Evolutionary conservation across 1,140 invertebrate species (phyloP), one percentile per base, ranked within the genome.

Genomic region (Scaptomyza hsui): DNA sequence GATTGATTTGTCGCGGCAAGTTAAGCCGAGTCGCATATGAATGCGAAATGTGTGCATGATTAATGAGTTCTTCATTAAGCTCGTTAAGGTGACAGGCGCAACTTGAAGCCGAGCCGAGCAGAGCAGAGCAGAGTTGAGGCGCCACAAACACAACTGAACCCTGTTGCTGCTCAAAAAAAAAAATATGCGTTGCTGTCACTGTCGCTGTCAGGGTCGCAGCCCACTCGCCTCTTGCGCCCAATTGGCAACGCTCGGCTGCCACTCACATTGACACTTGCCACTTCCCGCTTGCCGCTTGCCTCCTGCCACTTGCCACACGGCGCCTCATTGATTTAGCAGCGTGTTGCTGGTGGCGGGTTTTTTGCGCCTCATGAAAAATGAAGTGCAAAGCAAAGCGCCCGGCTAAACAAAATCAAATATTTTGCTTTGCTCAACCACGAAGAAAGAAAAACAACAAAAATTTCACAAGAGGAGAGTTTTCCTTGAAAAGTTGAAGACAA

Each of bases 51-150:
- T 75, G 78, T 68, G 78, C 82, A 86, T 86, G 82, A 86, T 86
- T 86, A 86, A 86, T 86, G 82, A 86, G 83, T 88, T 82, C 62
- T 86, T 86, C 82, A 86, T 86, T 86, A 86, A 86, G 82, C 82
- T 82, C 64, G 82, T 86, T 86, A 86, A 82, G 82, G 82, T 88
- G 82, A 86, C 82, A 88, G 82, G 56, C 39, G 18, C 21, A 55
- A 64, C 52, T 52, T 26, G 52, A 71, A 64, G 24, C 55, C 56
- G 42, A 29, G 26, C 7, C 26, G 26, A 21, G 19, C 4, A 1
- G 42, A 29, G 26, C 7, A 6, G 26, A 21, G 19, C 4, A 1
- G 19, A 21, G 19, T 21, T 21, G 19, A 44, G 55, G 56, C 47
- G 24, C 49, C 39, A 41, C 45, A 29, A 29, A 29, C 26, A 9